Base-by-base conservation (phyloP, 64 coral and sea anemone species). In the Pocillopora damicornis region DNA sequence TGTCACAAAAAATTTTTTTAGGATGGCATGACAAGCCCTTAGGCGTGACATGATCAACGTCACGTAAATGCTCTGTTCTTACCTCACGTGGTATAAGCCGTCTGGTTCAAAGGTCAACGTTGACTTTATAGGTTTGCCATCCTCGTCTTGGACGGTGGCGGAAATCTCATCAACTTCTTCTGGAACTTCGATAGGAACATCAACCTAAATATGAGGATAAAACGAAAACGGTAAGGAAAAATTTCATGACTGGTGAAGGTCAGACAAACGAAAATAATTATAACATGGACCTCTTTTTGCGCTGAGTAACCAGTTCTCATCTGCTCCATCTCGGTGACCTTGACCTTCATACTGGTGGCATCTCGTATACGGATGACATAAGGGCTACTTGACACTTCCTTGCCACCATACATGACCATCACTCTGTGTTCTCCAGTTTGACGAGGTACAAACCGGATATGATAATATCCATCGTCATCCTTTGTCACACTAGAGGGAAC, bases 121-220 rank as follows among this genome's bases (percentile, higher is more conserved):
- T 36, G 94, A 92, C 17, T 89, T 73, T 22, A 96, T 83, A 16
- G 67, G 74, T 85, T 96, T 88, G 14, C 80, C 82, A 56, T 87
- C 87, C 56, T 91, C 91, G 22, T 91, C 94, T 45, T 90, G 79
- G 79, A 96, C 91, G 10, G 88, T 58, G 18, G 87, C 82, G 8
- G 77, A 89, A 10, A 96, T 90, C 10, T 96, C 91, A 2, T 81
- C 89, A 15, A 92, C 82, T 71, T 96, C 91, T 45, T 92, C 88
- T 63, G 82, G 87, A 13, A 87, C 91, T 74, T 96, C 94, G 63
- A 96, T 88, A 45, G 94, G 94, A 45, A 96, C 89, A 74, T 93
- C 83, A 63, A 96, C 45, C 94, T 96, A 76, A 81, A 42, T 36
- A 83, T 34, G 22, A 69, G 34, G 56, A 18, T 73, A 34, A 42